Evolutionary conservation across 2,113 vertebrate species (phyloP).

Genomic region (Chlorodrepanis virens): DNA sequence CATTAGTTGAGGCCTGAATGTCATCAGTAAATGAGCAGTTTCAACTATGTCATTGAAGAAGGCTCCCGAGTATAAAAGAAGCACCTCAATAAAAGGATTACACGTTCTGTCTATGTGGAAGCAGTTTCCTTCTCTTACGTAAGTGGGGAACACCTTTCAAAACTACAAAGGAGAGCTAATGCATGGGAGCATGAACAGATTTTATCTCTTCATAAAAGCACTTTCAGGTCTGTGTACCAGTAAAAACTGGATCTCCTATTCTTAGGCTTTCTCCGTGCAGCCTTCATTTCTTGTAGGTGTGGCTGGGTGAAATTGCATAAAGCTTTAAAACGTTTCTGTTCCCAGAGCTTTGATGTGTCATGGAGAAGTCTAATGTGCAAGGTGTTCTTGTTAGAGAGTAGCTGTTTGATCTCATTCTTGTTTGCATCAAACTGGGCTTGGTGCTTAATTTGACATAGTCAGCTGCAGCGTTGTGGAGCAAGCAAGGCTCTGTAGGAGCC

Average conservation of each 20-base stretch:
- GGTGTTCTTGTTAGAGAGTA: not conserved
- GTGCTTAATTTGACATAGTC: not conserved
- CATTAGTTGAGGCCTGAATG: not conserved
- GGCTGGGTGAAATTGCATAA: not conserved
- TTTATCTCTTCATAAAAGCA: not conserved
- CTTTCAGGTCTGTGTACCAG: not conserved
- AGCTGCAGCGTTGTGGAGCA: not conserved
- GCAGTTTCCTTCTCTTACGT: not conserved
- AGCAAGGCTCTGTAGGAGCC: not conserved
- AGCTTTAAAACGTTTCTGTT: not conserved
- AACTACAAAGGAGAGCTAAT: not conserved
- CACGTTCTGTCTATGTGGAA: not conserved
- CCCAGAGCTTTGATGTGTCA: conserved; percentile 25
- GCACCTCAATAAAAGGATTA: not conserved
- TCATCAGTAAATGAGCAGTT: not conserved
- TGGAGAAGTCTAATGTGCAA: not conserved
- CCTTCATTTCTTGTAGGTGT: not conserved
- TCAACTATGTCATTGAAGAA: not conserved
- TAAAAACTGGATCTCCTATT: not conserved
- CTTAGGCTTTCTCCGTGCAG: not conserved
- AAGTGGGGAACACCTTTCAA: not conserved
- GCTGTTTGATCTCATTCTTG: not conserved
- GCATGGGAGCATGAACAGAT: not conserved
- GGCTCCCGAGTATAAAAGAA: not conserved
- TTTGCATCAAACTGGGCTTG: not conserved